Conservation (phyloP, 2,888 invertebrate genomes). For the Trichopoda pennipes region DNA sequence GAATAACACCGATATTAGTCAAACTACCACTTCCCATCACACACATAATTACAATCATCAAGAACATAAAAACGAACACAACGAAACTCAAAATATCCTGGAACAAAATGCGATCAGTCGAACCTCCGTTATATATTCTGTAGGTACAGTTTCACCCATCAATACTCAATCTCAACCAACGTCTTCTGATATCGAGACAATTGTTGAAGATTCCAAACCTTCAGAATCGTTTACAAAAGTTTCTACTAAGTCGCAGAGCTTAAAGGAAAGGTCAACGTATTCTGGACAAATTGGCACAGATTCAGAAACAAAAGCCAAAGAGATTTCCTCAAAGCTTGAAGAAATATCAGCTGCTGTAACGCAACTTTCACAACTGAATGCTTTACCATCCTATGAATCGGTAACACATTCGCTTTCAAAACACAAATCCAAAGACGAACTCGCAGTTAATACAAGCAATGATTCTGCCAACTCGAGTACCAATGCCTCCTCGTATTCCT, state of each 20-base stretch:
- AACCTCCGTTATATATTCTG: conserved; percentile 46
- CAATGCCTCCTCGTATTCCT: conserved; percentile 64
- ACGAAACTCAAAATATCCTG: conserved; percentile 11
- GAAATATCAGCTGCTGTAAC: conserved; percentile 65
- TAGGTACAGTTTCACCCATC: conserved; percentile 34
- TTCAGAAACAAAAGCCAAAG: conserved; percentile 50
- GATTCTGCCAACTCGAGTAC: conserved; percentile 57
- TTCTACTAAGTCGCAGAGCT: not conserved
- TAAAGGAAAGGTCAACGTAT: conserved; percentile 45
- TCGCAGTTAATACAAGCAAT: conserved; percentile 26
- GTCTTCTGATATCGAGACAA: conserved; percentile 33
- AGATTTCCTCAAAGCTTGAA: conserved; percentile 68
- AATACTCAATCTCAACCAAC: conserved; percentile 10
- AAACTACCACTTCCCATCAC: not conserved
- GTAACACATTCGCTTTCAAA: conserved; percentile 14
- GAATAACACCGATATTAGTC: conserved; percentile 21
- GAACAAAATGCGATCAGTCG: conserved; percentile 9
- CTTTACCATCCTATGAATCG: conserved; percentile 58
- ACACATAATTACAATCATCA: not conserved
- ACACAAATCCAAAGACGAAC: conserved; percentile 25
- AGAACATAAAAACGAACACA: conserved; percentile 1
- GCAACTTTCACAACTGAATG: conserved; percentile 64
- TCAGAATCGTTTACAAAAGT: not conserved
- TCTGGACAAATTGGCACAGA: conserved; percentile 57
- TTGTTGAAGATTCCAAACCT: conserved; percentile 45